Conservation (phyloP, 2,113 vertebrate genomes). For the Picathartes gymnocephalus region DNA sequence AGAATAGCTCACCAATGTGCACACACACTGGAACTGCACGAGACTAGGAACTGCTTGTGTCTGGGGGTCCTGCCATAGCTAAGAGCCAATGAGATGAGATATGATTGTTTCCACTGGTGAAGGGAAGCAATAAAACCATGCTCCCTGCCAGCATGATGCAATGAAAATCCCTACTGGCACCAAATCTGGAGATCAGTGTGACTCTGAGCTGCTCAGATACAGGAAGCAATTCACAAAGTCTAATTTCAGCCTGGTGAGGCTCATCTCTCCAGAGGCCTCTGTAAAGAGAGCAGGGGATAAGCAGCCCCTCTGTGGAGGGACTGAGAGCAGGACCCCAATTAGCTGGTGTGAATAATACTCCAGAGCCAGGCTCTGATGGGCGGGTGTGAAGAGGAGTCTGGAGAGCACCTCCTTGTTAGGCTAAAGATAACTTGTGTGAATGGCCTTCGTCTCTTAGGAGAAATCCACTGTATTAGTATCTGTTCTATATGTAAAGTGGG, state of each 20-base stretch:
- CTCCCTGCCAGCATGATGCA: not conserved
- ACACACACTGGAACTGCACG: fast-evolving
- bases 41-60: not conserved
- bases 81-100: not conserved
- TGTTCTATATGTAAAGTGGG: not conserved
- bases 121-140: not conserved
- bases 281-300: not conserved
- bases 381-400: fast-evolving
- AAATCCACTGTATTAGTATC: not conserved
- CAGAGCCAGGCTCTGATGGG: not conserved
- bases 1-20: not conserved
- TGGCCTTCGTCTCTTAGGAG: not conserved
- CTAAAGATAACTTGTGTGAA: not conserved
- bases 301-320: not conserved
- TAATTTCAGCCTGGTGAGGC: not conserved
- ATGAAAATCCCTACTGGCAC: not conserved
- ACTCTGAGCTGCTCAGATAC: not conserved
- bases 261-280: not conserved
- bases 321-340: not conserved
- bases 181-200: not conserved
- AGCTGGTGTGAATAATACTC: not conserved
- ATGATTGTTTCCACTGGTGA: not conserved
- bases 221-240: not conserved
- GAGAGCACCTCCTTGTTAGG: not conserved
- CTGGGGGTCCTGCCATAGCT: not conserved